Percentiles rank a stretch among this genome's conserved stretches.
phyloP scores from a whole-genome alignment of 2,113 vertebrate species.

The Zeus faber region DNA sequence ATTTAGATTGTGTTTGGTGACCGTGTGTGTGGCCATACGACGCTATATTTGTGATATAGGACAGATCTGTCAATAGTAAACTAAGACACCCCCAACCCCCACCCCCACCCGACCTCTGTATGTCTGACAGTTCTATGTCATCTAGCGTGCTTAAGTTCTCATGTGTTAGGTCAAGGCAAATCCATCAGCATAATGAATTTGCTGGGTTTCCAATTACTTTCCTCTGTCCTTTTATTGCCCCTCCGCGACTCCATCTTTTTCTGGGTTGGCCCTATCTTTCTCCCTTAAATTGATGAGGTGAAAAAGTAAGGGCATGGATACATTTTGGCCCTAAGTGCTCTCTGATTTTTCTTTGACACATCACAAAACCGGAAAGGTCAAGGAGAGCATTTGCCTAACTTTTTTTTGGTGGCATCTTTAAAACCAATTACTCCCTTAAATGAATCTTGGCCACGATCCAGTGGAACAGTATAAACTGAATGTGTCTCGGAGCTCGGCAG shows the following conservation, averaged over 20 bases:
- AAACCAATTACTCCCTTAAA: constrained; percentile 12
- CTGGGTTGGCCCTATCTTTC: too few species aligned
- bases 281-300: too few species aligned
- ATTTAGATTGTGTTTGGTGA: too few species aligned
- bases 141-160: not conserved
- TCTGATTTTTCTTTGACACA: too few species aligned
- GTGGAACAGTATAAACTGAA: constrained; percentile 31
- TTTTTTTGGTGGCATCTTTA: not conserved
- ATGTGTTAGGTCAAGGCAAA: not conserved
- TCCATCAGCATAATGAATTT: not conserved
- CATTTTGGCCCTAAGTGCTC: too few species aligned
- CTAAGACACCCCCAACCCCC: too few species aligned
- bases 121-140: not conserved
- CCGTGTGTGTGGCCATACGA: not conserved
- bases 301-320: too few species aligned
- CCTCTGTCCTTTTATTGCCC: not conserved
- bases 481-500: constrained; percentile 44
- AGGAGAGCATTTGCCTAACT: too few species aligned
- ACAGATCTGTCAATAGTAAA: not conserved
- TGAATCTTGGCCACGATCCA: constrained; percentile 42
- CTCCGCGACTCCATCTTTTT: constrained; percentile 1
- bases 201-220: constrained; percentile 63
- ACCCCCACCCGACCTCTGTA: not conserved
- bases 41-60: not conserved
- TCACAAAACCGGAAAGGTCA: too few species aligned